Evolutionary conservation across 1,140 invertebrate genomes (phyloP).

Genomic region (Chrysoperla carnea): DNA sequence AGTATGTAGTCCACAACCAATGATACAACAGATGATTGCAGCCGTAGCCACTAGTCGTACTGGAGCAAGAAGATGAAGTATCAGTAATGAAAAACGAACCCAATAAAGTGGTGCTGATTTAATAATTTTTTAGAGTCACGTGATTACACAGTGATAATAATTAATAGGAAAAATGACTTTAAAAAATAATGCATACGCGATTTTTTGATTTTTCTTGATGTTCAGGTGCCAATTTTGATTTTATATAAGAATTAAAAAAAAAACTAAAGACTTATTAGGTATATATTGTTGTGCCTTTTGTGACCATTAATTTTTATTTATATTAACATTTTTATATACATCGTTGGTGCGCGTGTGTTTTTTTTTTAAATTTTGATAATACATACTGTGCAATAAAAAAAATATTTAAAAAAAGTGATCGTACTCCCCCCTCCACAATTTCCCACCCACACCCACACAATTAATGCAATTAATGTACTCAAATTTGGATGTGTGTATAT

Average conservation of each 20-base stretch:
- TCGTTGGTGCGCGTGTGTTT: too few species aligned
- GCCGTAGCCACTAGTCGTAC: slow-evolving; percentile 37
- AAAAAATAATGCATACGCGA: background rate
- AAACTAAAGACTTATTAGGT: background rate
- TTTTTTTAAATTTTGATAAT: too few species aligned
- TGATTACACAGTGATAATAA: background rate
- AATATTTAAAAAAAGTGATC: too few species aligned
- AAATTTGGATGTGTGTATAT: too few species aligned
- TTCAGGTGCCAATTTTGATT: background rate
- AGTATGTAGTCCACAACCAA: slow-evolving; percentile 70
- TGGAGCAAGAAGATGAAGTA: slow-evolving; percentile 45
- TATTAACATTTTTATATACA: too few species aligned
- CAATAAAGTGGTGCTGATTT: background rate
- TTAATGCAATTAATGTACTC: too few species aligned
- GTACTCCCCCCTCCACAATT: too few species aligned
- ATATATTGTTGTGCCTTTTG: background rate
- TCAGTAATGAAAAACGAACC: slow-evolving; percentile 6
- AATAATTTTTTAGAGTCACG: background rate
- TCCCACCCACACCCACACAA: too few species aligned
- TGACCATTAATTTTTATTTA: background rate
- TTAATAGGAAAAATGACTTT: background rate
- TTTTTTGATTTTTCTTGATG: background rate
- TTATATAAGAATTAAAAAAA: background rate
- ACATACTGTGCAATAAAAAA: too few species aligned
- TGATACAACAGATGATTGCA: slow-evolving; percentile 74